These are phyloP conservation scores for Danio kyathit DNA, from an alignment of 2,797 vertebrate genomes.

Conservation along the genomic window DNA sequence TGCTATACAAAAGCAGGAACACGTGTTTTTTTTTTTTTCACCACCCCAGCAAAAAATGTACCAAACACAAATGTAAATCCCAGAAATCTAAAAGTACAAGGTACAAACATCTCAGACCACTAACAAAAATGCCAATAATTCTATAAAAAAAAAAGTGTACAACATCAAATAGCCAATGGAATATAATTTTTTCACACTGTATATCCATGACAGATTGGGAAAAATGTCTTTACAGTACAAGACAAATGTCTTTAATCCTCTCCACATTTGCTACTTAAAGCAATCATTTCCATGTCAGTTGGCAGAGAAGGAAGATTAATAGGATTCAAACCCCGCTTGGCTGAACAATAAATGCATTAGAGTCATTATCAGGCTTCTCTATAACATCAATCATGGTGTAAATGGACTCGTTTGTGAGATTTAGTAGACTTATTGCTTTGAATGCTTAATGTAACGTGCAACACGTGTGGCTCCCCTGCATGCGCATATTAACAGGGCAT, in stretches of 20 bases:
- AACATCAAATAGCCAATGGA: too few relatives aligned
- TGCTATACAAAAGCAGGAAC: slow-evolving; percentile 29
- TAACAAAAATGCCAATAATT: background rate
- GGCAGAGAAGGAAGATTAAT: background rate
- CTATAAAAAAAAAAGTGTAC: background rate
- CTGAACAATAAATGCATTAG: background rate
- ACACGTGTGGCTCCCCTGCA: background rate
- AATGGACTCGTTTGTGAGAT: background rate
- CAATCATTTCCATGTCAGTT: slow-evolving; percentile 5
- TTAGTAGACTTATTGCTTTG: background rate
- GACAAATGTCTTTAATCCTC: background rate
- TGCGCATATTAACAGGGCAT: background rate
- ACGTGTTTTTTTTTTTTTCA: slow-evolving; percentile 2
- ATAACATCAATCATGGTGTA: background rate
- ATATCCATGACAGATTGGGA: background rate
- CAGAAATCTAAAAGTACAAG: background rate
- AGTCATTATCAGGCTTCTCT: background rate
- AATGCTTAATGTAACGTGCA: background rate
- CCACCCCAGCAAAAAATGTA: background rate
- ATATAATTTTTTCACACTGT: too few relatives aligned
- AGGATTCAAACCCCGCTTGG: slow-evolving; percentile 18
- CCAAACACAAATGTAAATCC: background rate
- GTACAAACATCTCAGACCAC: background rate
- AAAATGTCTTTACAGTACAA: slow-evolving; percentile 1
- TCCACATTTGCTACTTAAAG: slow-evolving; percentile 12